A percentile compares a stretch with the other conserved stretches of the same genome.
These are phyloP conservation scores for Gortyna flavago DNA, from an alignment of 2,888 invertebrate species.

Conservation along the genomic window DNA sequence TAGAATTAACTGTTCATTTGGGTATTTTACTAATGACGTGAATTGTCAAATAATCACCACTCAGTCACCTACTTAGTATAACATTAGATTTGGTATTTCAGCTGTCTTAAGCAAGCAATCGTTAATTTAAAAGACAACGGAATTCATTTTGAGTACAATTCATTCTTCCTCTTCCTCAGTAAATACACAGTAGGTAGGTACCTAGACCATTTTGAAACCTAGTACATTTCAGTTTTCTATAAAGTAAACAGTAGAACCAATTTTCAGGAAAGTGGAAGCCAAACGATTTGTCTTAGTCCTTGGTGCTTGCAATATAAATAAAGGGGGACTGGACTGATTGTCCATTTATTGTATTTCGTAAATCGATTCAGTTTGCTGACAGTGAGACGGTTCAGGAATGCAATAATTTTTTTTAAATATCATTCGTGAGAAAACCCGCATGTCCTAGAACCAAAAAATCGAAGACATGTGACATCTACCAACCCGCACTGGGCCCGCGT, in stretches of 20 bases:
- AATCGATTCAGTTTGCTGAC: conserved; percentile 13
- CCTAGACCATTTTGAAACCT: neutral
- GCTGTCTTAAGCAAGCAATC: neutral
- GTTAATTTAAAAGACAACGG: neutral
- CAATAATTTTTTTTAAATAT: no score
- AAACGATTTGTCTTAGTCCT: conserved; percentile 33
- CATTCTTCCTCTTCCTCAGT: neutral
- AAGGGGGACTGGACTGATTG: conserved; percentile 9
- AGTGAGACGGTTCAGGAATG: neutral
- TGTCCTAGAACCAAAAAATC: no score
- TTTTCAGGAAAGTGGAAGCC: conserved; percentile 10
- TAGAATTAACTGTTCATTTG: neutral
- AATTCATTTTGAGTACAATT: neutral
- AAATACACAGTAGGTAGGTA: neutral
- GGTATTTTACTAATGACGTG: neutral
- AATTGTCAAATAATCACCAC: no score
- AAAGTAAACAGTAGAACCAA: conserved; percentile 26
- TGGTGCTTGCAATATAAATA: conserved; percentile 24
- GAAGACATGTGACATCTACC: no score
- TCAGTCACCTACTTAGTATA: no score
- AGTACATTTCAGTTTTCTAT: neutral
- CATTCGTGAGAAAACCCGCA: no score
- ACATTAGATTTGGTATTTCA: no score
- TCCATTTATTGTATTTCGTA: conserved; percentile 25
- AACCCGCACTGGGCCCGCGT: no score